These are phyloP conservation scores for Limnephilus lunatus DNA, from an alignment of 2,888 invertebrate species.

Conservation along the genomic window DNA sequence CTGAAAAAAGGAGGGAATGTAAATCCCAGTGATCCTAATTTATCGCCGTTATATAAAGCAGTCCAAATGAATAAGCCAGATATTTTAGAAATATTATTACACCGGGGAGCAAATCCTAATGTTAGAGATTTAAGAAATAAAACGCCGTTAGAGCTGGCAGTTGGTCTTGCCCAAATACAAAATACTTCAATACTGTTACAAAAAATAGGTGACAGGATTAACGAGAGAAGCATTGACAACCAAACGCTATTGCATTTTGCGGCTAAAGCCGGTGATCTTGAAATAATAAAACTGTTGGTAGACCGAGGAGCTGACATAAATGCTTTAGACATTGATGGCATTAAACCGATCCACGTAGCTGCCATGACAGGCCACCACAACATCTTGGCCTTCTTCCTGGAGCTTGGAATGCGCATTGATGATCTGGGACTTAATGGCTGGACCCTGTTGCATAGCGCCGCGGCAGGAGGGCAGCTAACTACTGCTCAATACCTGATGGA, in stretches of 20 bases:
- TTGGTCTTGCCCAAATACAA: background rate
- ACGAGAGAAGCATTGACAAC: background rate
- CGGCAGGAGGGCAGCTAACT: background rate
- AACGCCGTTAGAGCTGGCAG: conserved; percentile 22
- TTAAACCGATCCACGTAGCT: background rate
- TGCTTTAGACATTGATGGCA: background rate
- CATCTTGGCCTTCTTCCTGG: background rate
- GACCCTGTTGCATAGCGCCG: background rate
- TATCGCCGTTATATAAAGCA: background rate
- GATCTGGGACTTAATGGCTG: background rate
- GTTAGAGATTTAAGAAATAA: background rate
- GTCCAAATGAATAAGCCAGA: background rate
- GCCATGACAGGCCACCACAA: background rate
- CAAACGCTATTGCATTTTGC: background rate
- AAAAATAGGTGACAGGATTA: no score
- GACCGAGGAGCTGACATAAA: background rate
- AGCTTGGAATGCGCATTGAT: background rate
- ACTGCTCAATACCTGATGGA: background rate
- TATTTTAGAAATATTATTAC: background rate
- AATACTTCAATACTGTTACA: background rate
- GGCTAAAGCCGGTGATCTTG: background rate
- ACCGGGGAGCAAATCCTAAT: conserved; percentile 1
- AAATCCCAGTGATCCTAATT: background rate
- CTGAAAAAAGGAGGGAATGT: background rate
- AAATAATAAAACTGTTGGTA: background rate